phyloP scores from a whole-genome alignment of 2,888 invertebrate species.

The Andrena flavipes region DNA sequence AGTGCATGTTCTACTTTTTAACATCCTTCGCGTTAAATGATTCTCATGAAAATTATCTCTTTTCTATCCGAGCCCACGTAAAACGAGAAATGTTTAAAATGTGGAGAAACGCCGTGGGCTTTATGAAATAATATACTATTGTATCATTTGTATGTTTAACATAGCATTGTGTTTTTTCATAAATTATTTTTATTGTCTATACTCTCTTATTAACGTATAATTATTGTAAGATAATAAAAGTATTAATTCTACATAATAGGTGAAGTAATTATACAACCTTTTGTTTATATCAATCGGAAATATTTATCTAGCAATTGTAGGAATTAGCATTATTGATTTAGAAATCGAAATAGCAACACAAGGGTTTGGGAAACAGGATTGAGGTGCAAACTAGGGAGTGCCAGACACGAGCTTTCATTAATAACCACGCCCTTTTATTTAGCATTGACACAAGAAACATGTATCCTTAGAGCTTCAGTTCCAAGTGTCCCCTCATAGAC shows the following conservation, averaged over 20 bases:
- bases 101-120: constrained; percentile 37
- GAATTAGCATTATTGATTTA: constrained; percentile 58
- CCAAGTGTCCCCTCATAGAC: constrained; percentile 17
- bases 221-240: constrained; percentile 76
- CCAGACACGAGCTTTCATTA: constrained; percentile 72
- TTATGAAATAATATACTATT: constrained; percentile 51
- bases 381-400: constrained; percentile 76
- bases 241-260: constrained; percentile 57
- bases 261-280: constrained; percentile 56
- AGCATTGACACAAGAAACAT: constrained; percentile 33
- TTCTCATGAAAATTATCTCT: not conserved
- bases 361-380: constrained; percentile 29
- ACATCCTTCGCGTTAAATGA: constrained; percentile 25
- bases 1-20: constrained; percentile 27
- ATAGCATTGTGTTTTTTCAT: constrained; percentile 73
- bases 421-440: constrained; percentile 74
- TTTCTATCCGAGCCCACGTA: constrained; percentile 27
- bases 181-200: constrained; percentile 79
- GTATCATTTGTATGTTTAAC: constrained; percentile 56
- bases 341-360: constrained; percentile 30
- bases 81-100: constrained; percentile 32
- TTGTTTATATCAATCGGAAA: constrained; percentile 16
- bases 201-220: constrained; percentile 75
- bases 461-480: constrained; percentile 51
- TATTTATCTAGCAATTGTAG: constrained; percentile 9